Base-by-base conservation (phyloP, 2,888 invertebrate species). In the Thalpophila matura region DNA sequence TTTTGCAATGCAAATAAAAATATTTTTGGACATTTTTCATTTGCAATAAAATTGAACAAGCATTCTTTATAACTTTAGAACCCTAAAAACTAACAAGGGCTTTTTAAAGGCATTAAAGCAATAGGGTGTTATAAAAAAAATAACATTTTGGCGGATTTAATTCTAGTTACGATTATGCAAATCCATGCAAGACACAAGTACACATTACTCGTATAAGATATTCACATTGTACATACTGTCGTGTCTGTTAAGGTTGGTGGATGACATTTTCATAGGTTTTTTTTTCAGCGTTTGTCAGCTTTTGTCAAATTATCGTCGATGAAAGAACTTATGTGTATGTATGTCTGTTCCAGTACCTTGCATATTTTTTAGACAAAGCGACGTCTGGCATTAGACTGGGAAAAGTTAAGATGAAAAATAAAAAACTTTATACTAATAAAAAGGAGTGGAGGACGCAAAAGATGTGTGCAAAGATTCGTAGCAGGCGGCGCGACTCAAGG, bases 401-500 rank as follows among this genome's bases (percentile, higher is more conserved):
- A 56, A 46, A 73, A 56, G 40, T 61, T 31, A 42, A 60, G 24
- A 55, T 42, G 46, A 60, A 60, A 55, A 46, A 49, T 14, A 47
- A 64, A 64, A 73, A 67, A 65, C 33, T 58, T 46, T 63, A 20
- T 57, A 57, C 74, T 53, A 74, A 69, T 74, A 69, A 67, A 74
- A 74, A 67, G 46, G 42, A 74, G 68, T 58, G 46, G 40, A 74
- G 51, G 47, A 53, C 68, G 58, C 42, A 43, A 67, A 67, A 69
- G 58, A 69, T 53, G 42, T 74, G 74, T 67, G 74, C 50, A 53
- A 67, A 68, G 68, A 61, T 70, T 74, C 42, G 46, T 45, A 74
- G 50, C 75, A 55, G 51, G 42, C 60, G 69, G 49, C 46, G 46
- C 55, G 55, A 38, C 46, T 24, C 40, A 51, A 35, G 70, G 50